Evolutionary conservation across 35 echinoderm and acorn worm species (phyloP).

Genomic region (Diadema setosum): DNA sequence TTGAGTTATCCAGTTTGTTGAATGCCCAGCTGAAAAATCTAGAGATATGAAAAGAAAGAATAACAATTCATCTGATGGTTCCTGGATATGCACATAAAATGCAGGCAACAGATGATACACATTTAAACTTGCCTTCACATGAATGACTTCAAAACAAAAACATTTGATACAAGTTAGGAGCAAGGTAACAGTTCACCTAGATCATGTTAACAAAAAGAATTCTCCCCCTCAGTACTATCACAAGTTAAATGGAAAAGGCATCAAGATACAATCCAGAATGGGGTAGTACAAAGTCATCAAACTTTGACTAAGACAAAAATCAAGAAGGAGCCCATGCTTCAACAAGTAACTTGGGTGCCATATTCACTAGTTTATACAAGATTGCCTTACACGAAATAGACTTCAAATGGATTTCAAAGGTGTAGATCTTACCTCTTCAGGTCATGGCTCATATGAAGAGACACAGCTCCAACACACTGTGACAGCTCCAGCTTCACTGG

Average conservation of each 20-base stretch:
- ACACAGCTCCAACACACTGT: constrained; percentile 27
- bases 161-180: background rate
- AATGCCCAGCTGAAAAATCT: constrained; percentile 63
- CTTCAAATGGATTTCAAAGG: too few species aligned
- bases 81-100: background rate
- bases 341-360: too few species aligned
- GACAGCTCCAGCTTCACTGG: constrained; percentile 2
- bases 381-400: background rate
- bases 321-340: too few species aligned
- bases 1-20: constrained; percentile 22
- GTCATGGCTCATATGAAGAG: background rate
- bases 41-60: background rate
- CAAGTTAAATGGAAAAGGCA: too few species aligned
- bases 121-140: background rate
- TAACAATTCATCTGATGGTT: too few species aligned
- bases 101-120: background rate
- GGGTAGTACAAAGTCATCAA: too few species aligned
- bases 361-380: background rate
- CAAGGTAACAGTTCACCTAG: background rate
- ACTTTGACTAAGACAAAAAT: too few species aligned
- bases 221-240: background rate
- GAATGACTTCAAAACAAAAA: background rate
- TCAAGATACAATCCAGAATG: too few species aligned
- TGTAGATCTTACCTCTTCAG: background rate
- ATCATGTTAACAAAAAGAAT: too few species aligned